Conservation (phyloP, 2,888 invertebrate species). For the Drosophila fungiperda region DNA sequence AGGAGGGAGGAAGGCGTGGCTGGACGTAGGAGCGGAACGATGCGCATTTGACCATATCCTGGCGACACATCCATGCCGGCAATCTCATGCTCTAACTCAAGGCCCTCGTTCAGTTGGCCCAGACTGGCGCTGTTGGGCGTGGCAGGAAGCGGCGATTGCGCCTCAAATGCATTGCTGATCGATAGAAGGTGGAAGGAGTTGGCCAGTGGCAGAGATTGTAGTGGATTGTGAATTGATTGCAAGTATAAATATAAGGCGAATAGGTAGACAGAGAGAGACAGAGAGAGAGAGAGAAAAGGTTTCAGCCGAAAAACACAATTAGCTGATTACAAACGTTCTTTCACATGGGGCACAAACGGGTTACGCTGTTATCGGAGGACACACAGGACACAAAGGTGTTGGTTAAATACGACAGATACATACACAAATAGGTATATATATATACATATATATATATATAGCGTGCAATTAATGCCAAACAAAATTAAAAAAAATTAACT, state of each 20-base stretch:
- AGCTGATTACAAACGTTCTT: conserved; percentile 23
- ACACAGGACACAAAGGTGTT: conserved; percentile 6
- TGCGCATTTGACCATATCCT: conserved; percentile 11
- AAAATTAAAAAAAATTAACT: conserved; percentile 19
- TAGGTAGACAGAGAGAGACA: conserved; percentile 21
- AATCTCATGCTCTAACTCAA: conserved; percentile 32
- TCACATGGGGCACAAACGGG: conserved; percentile 4
- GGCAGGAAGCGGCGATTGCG: conserved; percentile 24
- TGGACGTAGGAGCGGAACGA: neutral
- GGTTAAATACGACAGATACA: neutral
- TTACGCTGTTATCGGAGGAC: conserved; percentile 6
- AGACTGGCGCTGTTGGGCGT: conserved; percentile 44
- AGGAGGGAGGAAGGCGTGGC: conserved; percentile 11
- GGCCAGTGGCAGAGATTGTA: neutral
- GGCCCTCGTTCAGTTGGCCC: conserved; percentile 62
- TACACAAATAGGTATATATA: neutral
- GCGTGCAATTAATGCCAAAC: conserved; percentile 12
- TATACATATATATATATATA: neutral
- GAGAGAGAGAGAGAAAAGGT: neutral
- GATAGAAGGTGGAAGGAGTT: neutral
- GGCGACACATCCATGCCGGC: conserved; percentile 28
- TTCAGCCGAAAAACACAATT: conserved; percentile 9
- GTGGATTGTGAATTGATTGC: conserved; percentile 3
- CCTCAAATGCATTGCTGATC: conserved; percentile 66
- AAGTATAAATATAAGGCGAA: conserved; percentile 45